These are phyloP conservation scores for Drosophila borborema DNA, from an alignment of 2,888 invertebrate genomes.

Conservation along the genomic window DNA sequence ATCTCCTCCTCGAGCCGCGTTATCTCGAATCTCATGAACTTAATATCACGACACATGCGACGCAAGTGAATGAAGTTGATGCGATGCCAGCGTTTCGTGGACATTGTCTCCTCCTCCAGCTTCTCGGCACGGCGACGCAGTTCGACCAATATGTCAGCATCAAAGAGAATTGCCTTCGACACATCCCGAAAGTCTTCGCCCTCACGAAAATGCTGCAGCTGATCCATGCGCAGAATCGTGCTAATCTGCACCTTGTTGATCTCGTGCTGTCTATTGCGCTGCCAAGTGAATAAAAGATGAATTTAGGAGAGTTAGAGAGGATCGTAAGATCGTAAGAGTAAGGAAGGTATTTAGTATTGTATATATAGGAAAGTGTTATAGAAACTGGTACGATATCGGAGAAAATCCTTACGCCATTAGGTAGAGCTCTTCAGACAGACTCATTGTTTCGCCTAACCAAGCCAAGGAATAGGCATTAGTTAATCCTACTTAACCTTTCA, in stretches of 20 bases:
- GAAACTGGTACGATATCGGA: no score
- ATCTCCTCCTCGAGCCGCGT: conserved; percentile 87
- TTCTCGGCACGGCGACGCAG: conserved; percentile 88
- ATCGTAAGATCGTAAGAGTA: background rate
- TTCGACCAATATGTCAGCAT: conserved; percentile 86
- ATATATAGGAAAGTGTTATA: no score
- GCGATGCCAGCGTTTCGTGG: conserved; percentile 88
- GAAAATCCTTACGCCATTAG: no score
- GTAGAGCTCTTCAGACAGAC: background rate
- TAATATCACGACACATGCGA: conserved; percentile 90
- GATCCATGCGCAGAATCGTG: conserved; percentile 89
- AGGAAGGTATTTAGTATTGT: background rate
- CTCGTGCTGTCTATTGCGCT: conserved; percentile 88
- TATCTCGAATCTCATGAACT: conserved; percentile 88
- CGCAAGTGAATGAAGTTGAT: conserved; percentile 89
- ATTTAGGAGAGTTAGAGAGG: no score
- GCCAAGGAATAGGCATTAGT: background rate
- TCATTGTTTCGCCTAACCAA: background rate
- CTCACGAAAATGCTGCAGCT: conserved; percentile 87
- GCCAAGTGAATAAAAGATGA: conserved; percentile 1
- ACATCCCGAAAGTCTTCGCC: conserved; percentile 85
- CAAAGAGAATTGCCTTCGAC: conserved; percentile 87
- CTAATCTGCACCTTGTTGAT: conserved; percentile 92
- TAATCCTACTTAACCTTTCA: no score
- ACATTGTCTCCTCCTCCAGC: conserved; percentile 88